These are phyloP conservation scores for Lithodes maja DNA, from an alignment of 2,888 invertebrate species.

Conservation along the genomic window DNA sequence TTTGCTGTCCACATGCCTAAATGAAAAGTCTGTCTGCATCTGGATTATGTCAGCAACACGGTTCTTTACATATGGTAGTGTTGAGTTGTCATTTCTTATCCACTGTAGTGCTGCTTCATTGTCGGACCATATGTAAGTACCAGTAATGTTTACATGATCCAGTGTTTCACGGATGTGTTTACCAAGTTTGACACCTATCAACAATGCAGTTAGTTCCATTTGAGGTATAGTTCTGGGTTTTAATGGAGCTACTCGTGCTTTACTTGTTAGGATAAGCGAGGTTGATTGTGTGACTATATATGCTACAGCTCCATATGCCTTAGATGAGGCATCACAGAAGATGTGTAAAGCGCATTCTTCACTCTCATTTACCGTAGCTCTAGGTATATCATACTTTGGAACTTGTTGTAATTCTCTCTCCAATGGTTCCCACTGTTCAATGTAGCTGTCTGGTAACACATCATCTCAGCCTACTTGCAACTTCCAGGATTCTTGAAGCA, in stretches of 20 bases:
- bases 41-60: not conserved
- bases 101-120: conserved; percentile 26
- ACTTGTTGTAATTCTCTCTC: not conserved
- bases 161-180: not conserved
- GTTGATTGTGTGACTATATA: not conserved
- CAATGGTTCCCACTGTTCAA: not conserved
- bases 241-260: not conserved
- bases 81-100: conserved; percentile 9
- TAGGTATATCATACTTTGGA: not conserved
- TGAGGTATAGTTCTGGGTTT: not conserved
- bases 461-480: not conserved
- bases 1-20: not conserved
- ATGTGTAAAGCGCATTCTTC: not conserved
- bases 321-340: conserved; percentile 5
- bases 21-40: not conserved
- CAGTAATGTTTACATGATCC: not conserved
- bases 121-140: conserved; percentile 14
- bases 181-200: not conserved
- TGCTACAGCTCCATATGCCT: conserved; percentile 7
- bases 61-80: conserved; percentile 13
- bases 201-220: not conserved
- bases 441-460: not conserved
- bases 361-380: not conserved
- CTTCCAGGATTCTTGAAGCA: not conserved
- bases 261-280: not conserved